Conservation (phyloP, 2,797 vertebrate genomes). For the Spinibarbus caldwelli region DNA sequence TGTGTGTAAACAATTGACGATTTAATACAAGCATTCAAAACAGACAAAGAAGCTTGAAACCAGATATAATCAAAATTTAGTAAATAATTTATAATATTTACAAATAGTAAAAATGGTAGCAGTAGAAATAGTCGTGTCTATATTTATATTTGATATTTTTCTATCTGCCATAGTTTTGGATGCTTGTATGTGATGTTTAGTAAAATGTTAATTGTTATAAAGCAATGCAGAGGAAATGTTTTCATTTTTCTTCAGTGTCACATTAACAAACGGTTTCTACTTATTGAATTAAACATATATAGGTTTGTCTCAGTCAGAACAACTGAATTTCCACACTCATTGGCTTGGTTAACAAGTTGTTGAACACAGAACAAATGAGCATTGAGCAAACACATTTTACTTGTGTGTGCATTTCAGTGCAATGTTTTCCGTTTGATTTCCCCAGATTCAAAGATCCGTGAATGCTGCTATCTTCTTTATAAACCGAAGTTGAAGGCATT, state of each 20-base stretch:
- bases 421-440: constrained; percentile 54
- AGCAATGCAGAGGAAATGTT: not conserved
- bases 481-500: constrained; percentile 46
- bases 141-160: not conserved
- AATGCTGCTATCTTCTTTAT: constrained; percentile 46
- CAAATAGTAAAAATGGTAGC: not conserved
- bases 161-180: not conserved
- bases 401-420: constrained; percentile 56
- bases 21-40: not conserved
- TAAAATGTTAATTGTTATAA: too few species aligned
- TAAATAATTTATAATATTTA: too few species aligned
- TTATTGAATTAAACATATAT: too few species aligned
- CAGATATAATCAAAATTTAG: not conserved
- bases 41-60: not conserved
- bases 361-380: constrained; percentile 46
- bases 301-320: not conserved
- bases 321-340: not conserved
- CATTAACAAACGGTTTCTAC: not conserved
- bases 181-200: not conserved
- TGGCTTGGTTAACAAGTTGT: constrained; percentile 24
- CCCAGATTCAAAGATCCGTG: constrained; percentile 40
- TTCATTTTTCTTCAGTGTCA: not conserved
- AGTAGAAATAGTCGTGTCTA: not conserved
- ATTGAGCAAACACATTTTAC: constrained; percentile 52
- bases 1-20: not conserved